A percentile compares a stretch with the other conserved stretches of the same genome.
Evolutionary conservation across 2,888 invertebrate species (phyloP).

Genomic region (Cerastoderma edule): DNA sequence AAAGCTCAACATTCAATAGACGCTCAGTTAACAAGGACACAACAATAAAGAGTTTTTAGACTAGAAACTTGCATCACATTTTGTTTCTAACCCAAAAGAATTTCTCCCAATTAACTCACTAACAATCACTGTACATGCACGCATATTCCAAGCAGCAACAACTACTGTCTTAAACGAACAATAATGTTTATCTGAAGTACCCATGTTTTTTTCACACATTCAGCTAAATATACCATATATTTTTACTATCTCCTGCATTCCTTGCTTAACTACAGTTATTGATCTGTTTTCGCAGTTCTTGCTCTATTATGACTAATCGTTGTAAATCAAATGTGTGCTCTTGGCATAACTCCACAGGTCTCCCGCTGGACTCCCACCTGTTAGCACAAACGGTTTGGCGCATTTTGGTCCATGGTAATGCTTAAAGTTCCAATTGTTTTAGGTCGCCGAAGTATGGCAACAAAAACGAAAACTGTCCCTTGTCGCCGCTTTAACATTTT

Average conservation of each 20-base stretch:
- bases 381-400: no score
- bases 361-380: no score
- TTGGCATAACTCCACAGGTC: no score
- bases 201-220: constrained; percentile 10
- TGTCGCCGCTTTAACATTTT: no score
- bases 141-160: no score
- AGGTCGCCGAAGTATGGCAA: no score
- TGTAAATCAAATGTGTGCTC: constrained; percentile 1
- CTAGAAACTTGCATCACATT: constrained; percentile 3
- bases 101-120: background rate
- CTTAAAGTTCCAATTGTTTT: no score
- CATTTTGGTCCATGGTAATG: no score
- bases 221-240: background rate
- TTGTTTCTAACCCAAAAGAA: constrained; percentile 11
- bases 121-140: background rate
- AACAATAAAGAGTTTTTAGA: constrained; percentile 3
- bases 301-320: constrained; percentile 14
- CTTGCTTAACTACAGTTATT: constrained; percentile 19
- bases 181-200: no score
- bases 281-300: background rate
- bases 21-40: constrained; percentile 5
- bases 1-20: no score
- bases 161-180: no score
- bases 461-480: no score
- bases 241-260: background rate